phyloP scores from a whole-genome alignment of 2,888 invertebrate species.

The Noctua janthe region DNA sequence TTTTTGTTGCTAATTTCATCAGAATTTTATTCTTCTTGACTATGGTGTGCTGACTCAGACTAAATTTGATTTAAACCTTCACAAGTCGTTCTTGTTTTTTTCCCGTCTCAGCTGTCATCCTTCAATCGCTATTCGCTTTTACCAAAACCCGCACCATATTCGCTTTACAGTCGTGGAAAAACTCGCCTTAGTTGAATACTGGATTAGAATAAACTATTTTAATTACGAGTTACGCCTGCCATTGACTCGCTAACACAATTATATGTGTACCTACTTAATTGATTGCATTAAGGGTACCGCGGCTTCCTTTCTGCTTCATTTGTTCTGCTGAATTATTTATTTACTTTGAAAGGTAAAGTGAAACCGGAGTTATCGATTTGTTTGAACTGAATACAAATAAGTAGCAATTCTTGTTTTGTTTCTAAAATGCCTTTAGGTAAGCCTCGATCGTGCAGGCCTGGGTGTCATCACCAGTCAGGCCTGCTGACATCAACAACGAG shows the following conservation, averaged over 20 bases:
- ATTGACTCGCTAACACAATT: conserved; percentile 77
- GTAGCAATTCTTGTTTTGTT: neutral
- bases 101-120: neutral
- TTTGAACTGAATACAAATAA: conserved; percentile 32
- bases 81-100: neutral
- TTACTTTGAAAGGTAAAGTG: conserved; percentile 47
- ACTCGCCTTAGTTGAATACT: conserved; percentile 78
- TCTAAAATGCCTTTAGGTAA: neutral
- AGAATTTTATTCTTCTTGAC: neutral
- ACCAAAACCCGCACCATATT: conserved; percentile 66
- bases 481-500: no score
- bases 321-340: conserved; percentile 72
- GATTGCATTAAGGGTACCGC: conserved; percentile 65
- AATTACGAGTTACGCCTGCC: conserved; percentile 80
- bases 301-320: conserved; percentile 73
- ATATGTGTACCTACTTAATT: conserved; percentile 77
- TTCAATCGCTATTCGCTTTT: conserved; percentile 65
- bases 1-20: neutral
- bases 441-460: no score
- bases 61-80: neutral
- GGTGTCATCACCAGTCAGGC: no score
- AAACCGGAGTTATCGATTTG: conserved; percentile 38
- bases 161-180: conserved; percentile 79
- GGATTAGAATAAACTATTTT: conserved; percentile 83
- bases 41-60: neutral